Evolutionary conservation across 2,797 vertebrate genomes (phyloP).

Genomic region (Paramormyrops hopkinsi): DNA sequence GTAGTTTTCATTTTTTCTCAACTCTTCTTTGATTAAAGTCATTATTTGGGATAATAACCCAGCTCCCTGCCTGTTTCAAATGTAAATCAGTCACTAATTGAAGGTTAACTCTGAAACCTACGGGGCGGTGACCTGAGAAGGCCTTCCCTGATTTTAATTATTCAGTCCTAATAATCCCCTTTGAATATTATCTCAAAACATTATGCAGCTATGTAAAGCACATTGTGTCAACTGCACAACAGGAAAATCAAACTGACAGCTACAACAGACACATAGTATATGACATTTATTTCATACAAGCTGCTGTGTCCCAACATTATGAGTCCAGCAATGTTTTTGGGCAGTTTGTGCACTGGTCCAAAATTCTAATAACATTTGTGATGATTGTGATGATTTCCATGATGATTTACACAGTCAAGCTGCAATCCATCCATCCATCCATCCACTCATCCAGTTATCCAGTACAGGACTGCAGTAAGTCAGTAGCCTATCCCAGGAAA

Average conservation of each 20-base stretch:
- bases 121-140: neutral
- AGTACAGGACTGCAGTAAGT: neutral
- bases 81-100: conserved; percentile 11
- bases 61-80: conserved; percentile 9
- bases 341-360: neutral
- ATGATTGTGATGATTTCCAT: neutral
- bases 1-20: neutral
- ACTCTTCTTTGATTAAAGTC: conserved; percentile 14
- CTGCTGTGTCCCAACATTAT: neutral
- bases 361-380: neutral
- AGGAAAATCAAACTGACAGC: neutral
- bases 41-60: conserved; percentile 1
- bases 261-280: neutral
- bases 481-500: neutral
- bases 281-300: neutral
- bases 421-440: neutral
- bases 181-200: neutral
- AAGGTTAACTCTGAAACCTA: conserved; percentile 12
- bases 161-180: neutral
- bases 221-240: neutral
- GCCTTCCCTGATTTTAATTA: conserved; percentile 10
- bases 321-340: neutral
- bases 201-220: neutral
- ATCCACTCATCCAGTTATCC: neutral
- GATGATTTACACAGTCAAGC: neutral